Evolutionary conservation across 2,888 invertebrate species (phyloP), one percentile per base, ranked within the genome.

Genomic region (Drosophila trichaetosa): DNA sequence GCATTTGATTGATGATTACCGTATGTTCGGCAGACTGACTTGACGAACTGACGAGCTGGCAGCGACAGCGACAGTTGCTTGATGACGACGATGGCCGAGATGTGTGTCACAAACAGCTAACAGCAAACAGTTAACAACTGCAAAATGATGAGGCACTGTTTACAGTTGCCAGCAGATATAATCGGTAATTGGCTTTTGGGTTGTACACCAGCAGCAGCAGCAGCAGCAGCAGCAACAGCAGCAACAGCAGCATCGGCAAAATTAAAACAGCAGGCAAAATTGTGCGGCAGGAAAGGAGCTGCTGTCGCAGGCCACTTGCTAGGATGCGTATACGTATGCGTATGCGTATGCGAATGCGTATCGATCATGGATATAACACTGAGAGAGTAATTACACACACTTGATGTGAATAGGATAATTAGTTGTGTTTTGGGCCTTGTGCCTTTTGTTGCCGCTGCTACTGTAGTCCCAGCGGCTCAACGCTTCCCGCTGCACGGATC

Each of bases 351-450:
- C 18, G 71, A 42, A 72, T 76, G 33, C 18, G 71, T 53, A 73
- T 76, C 67, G 78, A 78, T 78, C 73, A 73, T 61, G 61, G 52
- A 46, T 52, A 71, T 78, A 79, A 80, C 76, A 76, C 72, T 60
- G 59, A 36, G 63, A 53, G 62, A 79, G 78, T 82, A 86, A 86
- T 86, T 82, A 83, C 83, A 76, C 76, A 77, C 82, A 84, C 87
- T 82, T 77, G 83, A 77, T 81, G 74, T 81, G 89, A 84, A 85
- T 82, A 83, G 89, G 83, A 87, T 89, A 89, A 87, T 87, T 87
- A 87, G 85, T 65, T 57, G 80, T 83, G 76, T 87, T 81, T 70
- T 62, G 74, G 71, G 65, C 86, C 84, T 87, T 87, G 75, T 81
- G 83, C 73, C 82, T 71, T 88, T 84, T 87, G 79, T 79, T 70